These are phyloP conservation scores for Anoplolepis gracilipes DNA, from an alignment of 1,140 invertebrate species.

Conservation along the genomic window DNA sequence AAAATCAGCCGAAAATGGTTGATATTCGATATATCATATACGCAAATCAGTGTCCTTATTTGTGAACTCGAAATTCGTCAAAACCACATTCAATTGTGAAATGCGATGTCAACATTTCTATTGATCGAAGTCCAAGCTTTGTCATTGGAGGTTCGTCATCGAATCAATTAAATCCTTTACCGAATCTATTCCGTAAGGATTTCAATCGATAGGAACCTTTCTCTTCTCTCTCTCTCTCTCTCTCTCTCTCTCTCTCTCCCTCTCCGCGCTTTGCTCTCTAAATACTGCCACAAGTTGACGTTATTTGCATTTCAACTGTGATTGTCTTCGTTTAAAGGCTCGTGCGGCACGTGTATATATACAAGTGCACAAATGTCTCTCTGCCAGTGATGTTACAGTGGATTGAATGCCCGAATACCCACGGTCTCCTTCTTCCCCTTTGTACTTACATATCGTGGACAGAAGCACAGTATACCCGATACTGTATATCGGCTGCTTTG, in stretches of 20 bases:
- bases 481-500: conserved; percentile 18
- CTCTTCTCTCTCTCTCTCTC: neutral
- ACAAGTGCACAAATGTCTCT: neutral
- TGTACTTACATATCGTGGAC: conserved; percentile 63
- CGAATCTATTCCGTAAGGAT: conserved; percentile 28
- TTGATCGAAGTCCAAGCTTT: conserved; percentile 46
- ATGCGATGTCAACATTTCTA: conserved; percentile 26
- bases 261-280: neutral
- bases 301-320: conserved; percentile 67
- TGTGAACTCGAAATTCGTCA: neutral
- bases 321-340: conserved; percentile 68
- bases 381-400: conserved; percentile 17
- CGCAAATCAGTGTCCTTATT: conserved; percentile 23
- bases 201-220: conserved; percentile 22
- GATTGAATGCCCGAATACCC: conserved; percentile 64
- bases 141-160: conserved; percentile 30
- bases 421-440: conserved; percentile 66
- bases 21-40: neutral
- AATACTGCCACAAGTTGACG: conserved; percentile 56
- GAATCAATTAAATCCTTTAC: conserved; percentile 61
- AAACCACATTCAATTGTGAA: conserved; percentile 43
- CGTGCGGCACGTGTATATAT: neutral
- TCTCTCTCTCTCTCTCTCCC: neutral
- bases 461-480: conserved; percentile 12
- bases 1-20: neutral